Evolutionary conservation across 2,113 vertebrate genomes (phyloP).

Genomic region (Paedocypris sp.): DNA sequence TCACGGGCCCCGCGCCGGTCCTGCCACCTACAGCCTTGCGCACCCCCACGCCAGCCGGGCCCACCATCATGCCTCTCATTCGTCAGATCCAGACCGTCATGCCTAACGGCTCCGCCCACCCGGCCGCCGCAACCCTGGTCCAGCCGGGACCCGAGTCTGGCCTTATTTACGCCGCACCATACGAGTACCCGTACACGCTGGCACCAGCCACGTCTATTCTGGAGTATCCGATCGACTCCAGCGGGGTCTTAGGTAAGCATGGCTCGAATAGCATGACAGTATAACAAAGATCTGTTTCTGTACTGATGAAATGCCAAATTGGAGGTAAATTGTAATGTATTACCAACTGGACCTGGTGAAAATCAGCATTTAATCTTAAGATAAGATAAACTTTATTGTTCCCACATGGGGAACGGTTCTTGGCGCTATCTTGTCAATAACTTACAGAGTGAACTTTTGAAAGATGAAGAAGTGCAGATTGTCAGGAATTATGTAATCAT

Average conservation of each 20-base stretch:
- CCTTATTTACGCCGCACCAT: slow-evolving; percentile 83
- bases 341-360: no score
- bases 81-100: slow-evolving; percentile 92
- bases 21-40: slow-evolving; percentile 75
- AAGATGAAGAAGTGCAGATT: no score
- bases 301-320: no score
- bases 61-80: slow-evolving; percentile 91
- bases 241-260: slow-evolving; percentile 82
- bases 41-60: slow-evolving; percentile 76
- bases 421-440: no score
- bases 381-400: no score
- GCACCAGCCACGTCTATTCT: slow-evolving; percentile 83
- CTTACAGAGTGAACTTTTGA: no score
- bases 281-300: no score
- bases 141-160: slow-evolving; percentile 75
- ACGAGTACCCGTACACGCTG: slow-evolving; percentile 86
- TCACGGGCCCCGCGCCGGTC: slow-evolving; percentile 77
- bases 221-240: slow-evolving; percentile 88
- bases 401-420: no score
- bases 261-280: slow-evolving; percentile 35
- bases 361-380: no score
- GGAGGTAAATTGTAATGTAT: no score
- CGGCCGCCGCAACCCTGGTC: slow-evolving; percentile 74
- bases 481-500: no score
- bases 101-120: slow-evolving; percentile 84